phyloP scores from a whole-genome alignment of 2,888 invertebrate species.

The Ptilodon capucinus region DNA sequence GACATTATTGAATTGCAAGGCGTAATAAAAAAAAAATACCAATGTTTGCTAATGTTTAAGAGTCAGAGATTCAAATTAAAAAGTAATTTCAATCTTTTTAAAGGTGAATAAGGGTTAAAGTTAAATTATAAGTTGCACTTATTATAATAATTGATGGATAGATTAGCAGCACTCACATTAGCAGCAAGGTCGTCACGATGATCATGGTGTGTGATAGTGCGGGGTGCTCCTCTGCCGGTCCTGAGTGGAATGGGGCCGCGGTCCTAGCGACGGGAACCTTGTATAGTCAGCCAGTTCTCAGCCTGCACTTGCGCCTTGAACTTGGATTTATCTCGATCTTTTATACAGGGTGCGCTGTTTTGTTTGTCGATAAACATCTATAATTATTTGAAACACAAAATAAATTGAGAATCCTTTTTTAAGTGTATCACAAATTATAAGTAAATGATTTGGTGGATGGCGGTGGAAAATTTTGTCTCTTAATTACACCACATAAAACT shows the following conservation, averaged over 20 bases:
- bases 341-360: constrained; percentile 56
- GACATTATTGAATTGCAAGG: too few relatives aligned
- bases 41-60: too few relatives aligned
- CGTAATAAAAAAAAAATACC: too few relatives aligned
- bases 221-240: constrained; percentile 15
- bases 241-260: constrained; percentile 58
- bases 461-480: too few relatives aligned
- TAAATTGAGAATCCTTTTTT: too few relatives aligned
- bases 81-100: too few relatives aligned
- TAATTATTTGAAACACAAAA: background rate
- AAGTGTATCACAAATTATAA: too few relatives aligned
- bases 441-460: too few relatives aligned
- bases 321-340: constrained; percentile 79
- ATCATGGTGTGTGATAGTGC: constrained; percentile 18
- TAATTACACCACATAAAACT: too few relatives aligned
- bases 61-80: too few relatives aligned
- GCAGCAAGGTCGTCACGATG: constrained; percentile 43
- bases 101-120: too few relatives aligned
- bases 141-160: background rate
- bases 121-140: too few relatives aligned
- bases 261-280: constrained; percentile 64
- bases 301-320: constrained; percentile 73
- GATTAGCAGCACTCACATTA: constrained; percentile 23
- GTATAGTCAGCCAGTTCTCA: constrained; percentile 65
- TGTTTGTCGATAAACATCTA: constrained; percentile 28